Conservation (phyloP, 2,113 vertebrate genomes). For the Baryphthengus martii region DNA sequence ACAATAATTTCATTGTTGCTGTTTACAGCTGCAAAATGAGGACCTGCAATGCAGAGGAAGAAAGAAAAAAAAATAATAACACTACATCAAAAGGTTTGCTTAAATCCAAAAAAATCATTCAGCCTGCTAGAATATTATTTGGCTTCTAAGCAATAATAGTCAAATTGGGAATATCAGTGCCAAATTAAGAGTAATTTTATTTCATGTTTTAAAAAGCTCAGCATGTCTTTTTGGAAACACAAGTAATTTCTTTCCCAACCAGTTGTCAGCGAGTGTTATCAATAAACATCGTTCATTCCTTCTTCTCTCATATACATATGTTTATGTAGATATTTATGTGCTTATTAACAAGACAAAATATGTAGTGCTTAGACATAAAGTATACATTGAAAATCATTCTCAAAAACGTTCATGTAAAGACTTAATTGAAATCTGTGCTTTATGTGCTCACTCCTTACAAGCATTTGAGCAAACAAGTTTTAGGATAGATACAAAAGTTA, state of each 20-base stretch:
- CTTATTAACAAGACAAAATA: background rate
- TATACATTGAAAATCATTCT: background rate
- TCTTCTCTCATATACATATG: background rate
- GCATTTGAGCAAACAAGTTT: background rate
- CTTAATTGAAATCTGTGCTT: background rate
- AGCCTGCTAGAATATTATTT: background rate
- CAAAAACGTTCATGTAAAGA: background rate
- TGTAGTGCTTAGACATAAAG: background rate
- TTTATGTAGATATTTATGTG: background rate
- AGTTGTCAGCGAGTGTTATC: background rate
- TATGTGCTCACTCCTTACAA: background rate
- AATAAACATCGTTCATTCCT: background rate
- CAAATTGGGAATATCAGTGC: background rate
- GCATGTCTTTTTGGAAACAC: background rate
- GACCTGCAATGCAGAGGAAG: constrained; percentile 77
- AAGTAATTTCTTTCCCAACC: background rate
- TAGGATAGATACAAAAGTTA: background rate
- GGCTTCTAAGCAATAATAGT: background rate
- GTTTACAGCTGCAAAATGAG: constrained; percentile 94
- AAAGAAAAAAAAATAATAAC: background rate
- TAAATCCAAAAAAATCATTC: background rate
- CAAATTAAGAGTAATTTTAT: background rate
- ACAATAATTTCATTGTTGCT: constrained; percentile 98
- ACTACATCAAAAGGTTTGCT: background rate
- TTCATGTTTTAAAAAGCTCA: background rate